phyloP scores from a whole-genome alignment of 2,113 vertebrate species.

The Meleagris gallopavo region DNA sequence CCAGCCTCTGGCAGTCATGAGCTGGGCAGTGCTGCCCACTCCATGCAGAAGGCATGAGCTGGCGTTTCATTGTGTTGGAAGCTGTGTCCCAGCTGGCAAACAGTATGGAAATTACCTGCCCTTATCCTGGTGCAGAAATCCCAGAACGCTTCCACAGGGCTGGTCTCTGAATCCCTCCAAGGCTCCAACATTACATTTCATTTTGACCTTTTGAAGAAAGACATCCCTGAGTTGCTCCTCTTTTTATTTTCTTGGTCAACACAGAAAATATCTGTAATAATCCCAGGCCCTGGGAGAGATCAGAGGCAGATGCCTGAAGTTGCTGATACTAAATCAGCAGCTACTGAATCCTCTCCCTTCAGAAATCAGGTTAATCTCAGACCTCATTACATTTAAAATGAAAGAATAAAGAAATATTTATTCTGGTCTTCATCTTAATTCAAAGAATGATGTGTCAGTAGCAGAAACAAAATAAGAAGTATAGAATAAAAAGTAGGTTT shows the following conservation, averaged over 20 bases:
- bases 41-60: not conserved
- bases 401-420: constrained; percentile 1
- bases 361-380: constrained; percentile 6
- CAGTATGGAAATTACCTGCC: not conserved
- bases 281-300: not conserved
- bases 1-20: not conserved
- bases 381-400: not conserved
- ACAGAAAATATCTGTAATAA: not conserved
- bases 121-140: not conserved
- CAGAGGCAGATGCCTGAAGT: not conserved
- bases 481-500: not conserved
- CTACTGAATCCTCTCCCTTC: not conserved
- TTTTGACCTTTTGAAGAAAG: constrained; percentile 16
- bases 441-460: not conserved
- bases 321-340: not conserved
- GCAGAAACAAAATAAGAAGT: not conserved
- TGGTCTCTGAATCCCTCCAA: not conserved
- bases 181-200: not conserved
- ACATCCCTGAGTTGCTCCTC: not conserved
- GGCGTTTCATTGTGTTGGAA: not conserved
- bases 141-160: not conserved
- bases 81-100: not conserved
- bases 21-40: rapidly evolving
- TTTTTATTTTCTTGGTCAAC: not conserved
- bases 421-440: not conserved